A percentile compares a stretch with the other conserved stretches of the same genome.
phyloP scores from a whole-genome alignment of 2,113 vertebrate genomes.

The Coturnix japonica region DNA sequence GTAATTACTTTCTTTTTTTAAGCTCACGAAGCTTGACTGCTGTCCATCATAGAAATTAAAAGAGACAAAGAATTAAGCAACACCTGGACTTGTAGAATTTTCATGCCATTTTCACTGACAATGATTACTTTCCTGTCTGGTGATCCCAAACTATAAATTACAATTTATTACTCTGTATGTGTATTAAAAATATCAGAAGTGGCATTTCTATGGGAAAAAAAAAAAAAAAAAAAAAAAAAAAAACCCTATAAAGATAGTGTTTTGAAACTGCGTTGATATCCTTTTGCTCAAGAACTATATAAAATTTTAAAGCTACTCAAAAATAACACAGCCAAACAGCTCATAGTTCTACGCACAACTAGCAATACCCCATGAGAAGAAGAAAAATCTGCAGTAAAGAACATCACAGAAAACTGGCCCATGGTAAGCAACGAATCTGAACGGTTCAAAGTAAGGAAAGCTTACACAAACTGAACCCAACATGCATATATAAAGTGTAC shows the following conservation, averaged over 20 bases:
- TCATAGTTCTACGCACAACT: neutral
- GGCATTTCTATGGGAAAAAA: neutral
- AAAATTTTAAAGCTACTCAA: constrained; percentile 1
- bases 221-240: neutral
- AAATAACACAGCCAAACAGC: constrained; percentile 39
- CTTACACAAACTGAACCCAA: constrained; percentile 55
- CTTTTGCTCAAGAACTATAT: constrained; percentile 51
- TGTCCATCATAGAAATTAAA: neutral
- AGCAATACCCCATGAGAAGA: constrained; percentile 28
- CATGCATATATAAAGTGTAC: constrained; percentile 79
- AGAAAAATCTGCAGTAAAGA: constrained; percentile 59
- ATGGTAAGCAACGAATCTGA: constrained; percentile 73
- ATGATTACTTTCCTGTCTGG: neutral
- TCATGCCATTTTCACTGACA: neutral
- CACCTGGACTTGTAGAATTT: neutral
- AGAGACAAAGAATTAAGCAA: neutral
- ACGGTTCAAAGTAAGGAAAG: constrained; percentile 37
- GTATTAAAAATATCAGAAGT: neutral
- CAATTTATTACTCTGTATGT: neutral
- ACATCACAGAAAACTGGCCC: constrained; percentile 32
- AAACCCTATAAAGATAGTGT: constrained; percentile 1
- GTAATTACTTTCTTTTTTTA: neutral
- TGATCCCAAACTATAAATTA: constrained; percentile 8
- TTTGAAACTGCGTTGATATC: constrained; percentile 56
- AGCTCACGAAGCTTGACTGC: neutral